Evolutionary conservation across 2,888 invertebrate species (phyloP).

Genomic region (Rotaria sp.): DNA sequence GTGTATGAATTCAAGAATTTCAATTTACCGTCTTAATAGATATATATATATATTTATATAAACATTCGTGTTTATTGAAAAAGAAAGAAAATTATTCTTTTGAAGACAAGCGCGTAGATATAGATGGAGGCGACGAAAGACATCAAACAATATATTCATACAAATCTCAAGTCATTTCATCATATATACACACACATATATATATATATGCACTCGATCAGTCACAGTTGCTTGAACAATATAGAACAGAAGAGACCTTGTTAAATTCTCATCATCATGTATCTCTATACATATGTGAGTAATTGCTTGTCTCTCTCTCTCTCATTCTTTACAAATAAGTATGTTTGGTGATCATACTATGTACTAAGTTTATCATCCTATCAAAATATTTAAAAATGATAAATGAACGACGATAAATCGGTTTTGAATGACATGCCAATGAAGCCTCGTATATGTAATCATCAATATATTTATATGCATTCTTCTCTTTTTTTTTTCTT

Average conservation of each 20-base stretch:
- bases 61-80: not conserved
- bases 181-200: not conserved
- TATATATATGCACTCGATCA: not conserved
- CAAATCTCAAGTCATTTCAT: not conserved
- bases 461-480: not conserved
- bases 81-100: constrained; percentile 2
- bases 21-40: constrained; percentile 5
- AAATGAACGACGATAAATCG: not conserved
- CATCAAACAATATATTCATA: not conserved
- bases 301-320: not conserved
- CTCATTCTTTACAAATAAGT: not conserved
- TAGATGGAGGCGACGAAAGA: not conserved
- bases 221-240: constrained; percentile 2
- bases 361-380: not conserved
- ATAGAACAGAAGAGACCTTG: not conserved
- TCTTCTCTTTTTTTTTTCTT: not conserved
- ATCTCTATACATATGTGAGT: not conserved
- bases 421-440: not conserved
- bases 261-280: constrained; percentile 11
- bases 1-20: constrained; percentile 1
- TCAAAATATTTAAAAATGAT: constrained; percentile 8
- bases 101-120: not conserved
- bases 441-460: not conserved
- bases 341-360: not conserved
- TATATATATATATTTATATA: not conserved